phyloP scores from a whole-genome alignment of 2,888 invertebrate genomes.

The Hypena proboscidalis region DNA sequence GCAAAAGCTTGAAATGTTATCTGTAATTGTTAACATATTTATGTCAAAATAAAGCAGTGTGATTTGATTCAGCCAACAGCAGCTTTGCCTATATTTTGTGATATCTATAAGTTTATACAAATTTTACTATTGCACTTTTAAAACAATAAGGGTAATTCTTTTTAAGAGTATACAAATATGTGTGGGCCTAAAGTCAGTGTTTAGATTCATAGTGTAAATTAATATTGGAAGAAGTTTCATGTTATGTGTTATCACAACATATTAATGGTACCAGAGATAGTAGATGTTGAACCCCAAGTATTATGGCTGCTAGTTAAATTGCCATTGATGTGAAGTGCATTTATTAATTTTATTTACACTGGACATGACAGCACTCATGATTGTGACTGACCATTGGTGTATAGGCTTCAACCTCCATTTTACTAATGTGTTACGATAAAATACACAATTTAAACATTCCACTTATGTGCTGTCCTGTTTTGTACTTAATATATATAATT shows the following conservation, averaged over 20 bases:
- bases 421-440: constrained; percentile 33
- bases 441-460: constrained; percentile 72
- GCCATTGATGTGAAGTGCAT: constrained; percentile 61
- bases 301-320: constrained; percentile 37
- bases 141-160: constrained; percentile 27
- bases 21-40: constrained; percentile 13
- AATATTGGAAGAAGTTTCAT: constrained; percentile 6
- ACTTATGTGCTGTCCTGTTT: constrained; percentile 78
- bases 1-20: not conserved
- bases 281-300: constrained; percentile 17
- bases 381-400: constrained; percentile 34
- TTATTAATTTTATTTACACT: constrained; percentile 67
- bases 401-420: constrained; percentile 49
- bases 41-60: constrained; percentile 33
- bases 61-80: constrained; percentile 48
- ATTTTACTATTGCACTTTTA: constrained; percentile 18
- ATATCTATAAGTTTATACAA: constrained; percentile 54
- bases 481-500: constrained; percentile 73
- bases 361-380: constrained; percentile 70
- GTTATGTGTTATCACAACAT: constrained; percentile 9
- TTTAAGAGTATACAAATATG: constrained; percentile 6
- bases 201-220: not conserved
- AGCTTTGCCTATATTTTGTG: constrained; percentile 58
- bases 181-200: constrained; percentile 5
- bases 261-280: constrained; percentile 14